A percentile compares a stretch with the other conserved stretches of the same genome.
Conservation (phyloP, 2,888 invertebrate species). For the Drosophila atroscutellata region DNA sequence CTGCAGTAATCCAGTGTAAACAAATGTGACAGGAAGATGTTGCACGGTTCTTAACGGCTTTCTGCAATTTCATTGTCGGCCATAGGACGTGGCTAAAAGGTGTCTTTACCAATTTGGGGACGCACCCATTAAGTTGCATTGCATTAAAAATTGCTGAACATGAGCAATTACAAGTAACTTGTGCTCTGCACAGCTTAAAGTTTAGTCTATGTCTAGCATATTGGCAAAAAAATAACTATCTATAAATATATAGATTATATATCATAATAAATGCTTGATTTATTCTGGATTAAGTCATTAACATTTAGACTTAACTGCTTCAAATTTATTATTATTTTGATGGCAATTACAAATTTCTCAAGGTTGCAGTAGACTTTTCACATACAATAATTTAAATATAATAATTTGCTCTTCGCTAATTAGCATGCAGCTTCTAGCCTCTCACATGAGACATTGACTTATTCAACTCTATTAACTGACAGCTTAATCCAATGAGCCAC, state of each 20-base stretch:
- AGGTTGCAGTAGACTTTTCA: not conserved
- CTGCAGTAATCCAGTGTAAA: constrained; percentile 33
- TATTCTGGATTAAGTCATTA: not conserved
- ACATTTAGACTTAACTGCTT: not conserved
- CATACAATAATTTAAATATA: not conserved
- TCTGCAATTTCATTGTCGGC: constrained; percentile 45
- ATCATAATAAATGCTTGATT: not conserved
- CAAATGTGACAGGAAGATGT: constrained; percentile 43
- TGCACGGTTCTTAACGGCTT: constrained; percentile 57
- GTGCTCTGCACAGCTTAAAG: not conserved
- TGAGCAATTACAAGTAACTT: constrained; percentile 5
- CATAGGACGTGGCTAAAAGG: constrained; percentile 21
- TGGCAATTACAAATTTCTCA: not conserved
- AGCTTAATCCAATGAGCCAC: constrained; percentile 30
- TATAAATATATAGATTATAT: no score
- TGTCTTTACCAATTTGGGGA: constrained; percentile 27
- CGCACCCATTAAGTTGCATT: constrained; percentile 7
- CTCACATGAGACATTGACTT: constrained; percentile 10
- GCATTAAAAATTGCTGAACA: constrained; percentile 8
- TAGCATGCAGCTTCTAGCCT: constrained; percentile 5
- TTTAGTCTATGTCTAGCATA: not conserved
- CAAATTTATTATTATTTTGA: not conserved
- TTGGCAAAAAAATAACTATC: not conserved
- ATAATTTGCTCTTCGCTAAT: not conserved
- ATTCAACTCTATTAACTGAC: constrained; percentile 27